phyloP scores from a whole-genome alignment of 92 coral and sea anemone genomes.

The Pocillopora meandrina region DNA sequence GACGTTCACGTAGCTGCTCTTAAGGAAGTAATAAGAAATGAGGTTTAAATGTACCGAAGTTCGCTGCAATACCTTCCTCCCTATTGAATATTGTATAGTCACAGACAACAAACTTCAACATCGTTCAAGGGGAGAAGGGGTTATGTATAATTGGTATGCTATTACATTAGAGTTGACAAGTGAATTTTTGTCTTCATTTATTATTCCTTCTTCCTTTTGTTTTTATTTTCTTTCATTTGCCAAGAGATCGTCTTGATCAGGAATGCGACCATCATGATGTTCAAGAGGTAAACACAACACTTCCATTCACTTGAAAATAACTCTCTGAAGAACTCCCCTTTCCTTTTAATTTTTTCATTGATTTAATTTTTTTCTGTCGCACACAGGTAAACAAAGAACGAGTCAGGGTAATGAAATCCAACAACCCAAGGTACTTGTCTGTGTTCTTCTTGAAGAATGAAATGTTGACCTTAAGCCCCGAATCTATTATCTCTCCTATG shows the following conservation, averaged over 20 bases:
- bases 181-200: background rate
- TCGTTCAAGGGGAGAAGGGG: too few species aligned
- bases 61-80: too few species aligned
- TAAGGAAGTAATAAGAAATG: too few species aligned
- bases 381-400: slow-evolving; percentile 58
- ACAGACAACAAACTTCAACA: too few species aligned
- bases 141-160: too few species aligned
- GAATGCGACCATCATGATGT: slow-evolving; percentile 48
- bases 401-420: slow-evolving; percentile 69
- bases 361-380: background rate
- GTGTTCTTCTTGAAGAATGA: background rate
- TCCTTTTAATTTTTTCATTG: background rate
- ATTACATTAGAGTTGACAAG: too few species aligned
- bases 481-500: too few species aligned
- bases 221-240: background rate
- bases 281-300: slow-evolving; percentile 40
- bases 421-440: slow-evolving; percentile 79
- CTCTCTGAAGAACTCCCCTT: background rate
- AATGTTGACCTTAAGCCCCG: too few species aligned
- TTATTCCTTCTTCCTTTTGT: background rate
- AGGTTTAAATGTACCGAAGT: too few species aligned
- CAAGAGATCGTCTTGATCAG: slow-evolving; percentile 46
- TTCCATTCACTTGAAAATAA: background rate
- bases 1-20: too few species aligned
- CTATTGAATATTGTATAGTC: too few species aligned